Evolutionary conservation across 2,888 invertebrate species (phyloP), one percentile per base, ranked within the genome.

Genomic region (Acleris laterana): DNA sequence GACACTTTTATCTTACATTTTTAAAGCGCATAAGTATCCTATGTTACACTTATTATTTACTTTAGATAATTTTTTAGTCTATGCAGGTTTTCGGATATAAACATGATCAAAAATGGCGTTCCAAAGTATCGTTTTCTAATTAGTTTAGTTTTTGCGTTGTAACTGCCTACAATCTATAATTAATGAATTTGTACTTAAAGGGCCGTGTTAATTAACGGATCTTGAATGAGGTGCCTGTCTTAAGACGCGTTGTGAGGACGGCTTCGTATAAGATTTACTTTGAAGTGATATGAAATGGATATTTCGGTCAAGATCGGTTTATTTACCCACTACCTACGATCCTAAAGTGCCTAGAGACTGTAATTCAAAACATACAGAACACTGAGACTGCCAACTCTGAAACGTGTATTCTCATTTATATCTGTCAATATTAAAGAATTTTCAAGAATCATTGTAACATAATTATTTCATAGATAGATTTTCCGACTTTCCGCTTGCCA

Each of bases 1-100:
- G 82, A 86, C 84, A 66, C 71, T 78, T 72, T 69, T 63, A 70
- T 73, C 32, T 5, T 32, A 32, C 32, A 46, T 65, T 70, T 71
- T 44, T 44, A 66, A 49, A 55, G 42, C 17, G 57, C 50, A 44
- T 57, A 65, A 56, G 51, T 55, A 52, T 22, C 5, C 38, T 44
- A 52, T 22, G 22, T 57, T 62, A 56, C 56, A 61, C 56, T 56
- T 56, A 16, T n/a, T 16, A 44, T 5, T 44, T 44, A 5, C 44
- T 16, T 13, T 5, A 44, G n/a, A 32, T 44, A 44, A 1, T 44
- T n/a, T 5, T 1, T n/a, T 44, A 4, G 13, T 44, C 1, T 44
- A 13, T 44, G 44, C 5, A 44, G 44, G 16, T 16, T 16, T 16
- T 44, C 9, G 32, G 32, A 32, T 44, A 44, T 13, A 44, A 44